Evolutionary conservation across 1,140 invertebrate species (phyloP), one percentile per base, ranked within the genome.

Genomic region (Ruditapes philippinarum): DNA sequence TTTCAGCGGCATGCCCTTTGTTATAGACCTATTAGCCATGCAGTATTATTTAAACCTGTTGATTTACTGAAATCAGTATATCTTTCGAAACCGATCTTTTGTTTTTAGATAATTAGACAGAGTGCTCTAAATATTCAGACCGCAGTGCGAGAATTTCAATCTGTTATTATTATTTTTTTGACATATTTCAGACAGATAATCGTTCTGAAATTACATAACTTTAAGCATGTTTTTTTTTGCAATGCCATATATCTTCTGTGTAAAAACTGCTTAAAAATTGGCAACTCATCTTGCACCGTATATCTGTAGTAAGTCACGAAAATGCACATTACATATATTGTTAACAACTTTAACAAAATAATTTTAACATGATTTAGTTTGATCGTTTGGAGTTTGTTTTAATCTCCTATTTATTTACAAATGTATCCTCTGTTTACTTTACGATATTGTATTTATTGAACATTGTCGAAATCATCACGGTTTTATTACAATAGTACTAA

Each of bases 41-140:
- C 54, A 62, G 51, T 81, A 81, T 81, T 57, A 81, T 42, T 36
- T 19, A 38, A 42, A 81, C 25, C 51, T 81, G 79, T 81, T 81
- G 65, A 81, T 81, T 81, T 38, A 60, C 57, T 81, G 51, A 81
- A 81, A 81, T 65, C 45, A 33, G 60, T 54, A n/a, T 49, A 33
- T 80, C 78, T 57, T 7, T n/a, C 3, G 54, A 33, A 80, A 25
- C 5, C 36, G 22, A 81, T 81, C 45, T 57, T 60, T 54, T 80
- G 25, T 54, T n/a, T 81, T 25, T 36, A 79, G n/a, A 36, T 51
- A 28, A 40, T 73, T 73, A 51, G 12, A 45, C 31, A 22, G 33
- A 19, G 65, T 70, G 28, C 38, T 14, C 65, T n/a, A 51, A 78
- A 57, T 60, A 60, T 57, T 81, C 57, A 81, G 79, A 81, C 79